Evolutionary conservation across 92 coral and sea anemone species (phyloP).

Genomic region (Phenganax marumi): DNA sequence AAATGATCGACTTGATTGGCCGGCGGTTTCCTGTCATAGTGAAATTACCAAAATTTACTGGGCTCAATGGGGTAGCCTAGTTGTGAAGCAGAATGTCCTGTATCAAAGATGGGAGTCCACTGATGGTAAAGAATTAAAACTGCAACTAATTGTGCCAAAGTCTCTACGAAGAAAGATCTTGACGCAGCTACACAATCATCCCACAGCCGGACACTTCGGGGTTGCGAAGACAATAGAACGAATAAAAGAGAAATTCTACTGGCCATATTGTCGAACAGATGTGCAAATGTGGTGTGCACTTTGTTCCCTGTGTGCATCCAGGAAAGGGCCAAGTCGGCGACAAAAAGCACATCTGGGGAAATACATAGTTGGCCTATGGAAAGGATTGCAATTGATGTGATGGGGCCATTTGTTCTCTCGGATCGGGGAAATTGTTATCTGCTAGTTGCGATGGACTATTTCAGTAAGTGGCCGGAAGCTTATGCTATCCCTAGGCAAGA

Average conservation of each 20-base stretch:
- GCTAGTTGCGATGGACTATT: slow-evolving; percentile 6
- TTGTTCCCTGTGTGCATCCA: slow-evolving; percentile 46
- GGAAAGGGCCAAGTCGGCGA: slow-evolving; percentile 39
- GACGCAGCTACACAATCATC: slow-evolving; percentile 30
- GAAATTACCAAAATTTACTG: slow-evolving; percentile 42
- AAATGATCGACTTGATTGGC: no score
- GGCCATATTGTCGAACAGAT: slow-evolving; percentile 44
- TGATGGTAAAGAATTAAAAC: slow-evolving; percentile 19
- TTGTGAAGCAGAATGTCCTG: slow-evolving; percentile 35
- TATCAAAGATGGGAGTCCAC: no score
- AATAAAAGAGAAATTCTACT: slow-evolving; percentile 47
- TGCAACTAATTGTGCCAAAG: slow-evolving; percentile 45
- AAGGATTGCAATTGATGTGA: slow-evolving; percentile 8
- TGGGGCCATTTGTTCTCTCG: background rate
- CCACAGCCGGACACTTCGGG: no score
- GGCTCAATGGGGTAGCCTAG: slow-evolving; percentile 50
- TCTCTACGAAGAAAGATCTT: slow-evolving; percentile 22
- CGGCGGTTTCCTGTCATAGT: slow-evolving; percentile 23
- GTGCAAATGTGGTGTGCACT: slow-evolving; percentile 44
- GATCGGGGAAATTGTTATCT: background rate
- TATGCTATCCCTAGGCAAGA: slow-evolving; percentile 49
- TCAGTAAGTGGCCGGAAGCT: slow-evolving; percentile 32
- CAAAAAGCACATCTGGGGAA: slow-evolving; percentile 1
- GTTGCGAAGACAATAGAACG: slow-evolving; percentile 34
- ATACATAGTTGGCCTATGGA: background rate